These are phyloP conservation scores for Synanthedon vespiformis DNA, from an alignment of 2,888 invertebrate species.

Conservation along the genomic window DNA sequence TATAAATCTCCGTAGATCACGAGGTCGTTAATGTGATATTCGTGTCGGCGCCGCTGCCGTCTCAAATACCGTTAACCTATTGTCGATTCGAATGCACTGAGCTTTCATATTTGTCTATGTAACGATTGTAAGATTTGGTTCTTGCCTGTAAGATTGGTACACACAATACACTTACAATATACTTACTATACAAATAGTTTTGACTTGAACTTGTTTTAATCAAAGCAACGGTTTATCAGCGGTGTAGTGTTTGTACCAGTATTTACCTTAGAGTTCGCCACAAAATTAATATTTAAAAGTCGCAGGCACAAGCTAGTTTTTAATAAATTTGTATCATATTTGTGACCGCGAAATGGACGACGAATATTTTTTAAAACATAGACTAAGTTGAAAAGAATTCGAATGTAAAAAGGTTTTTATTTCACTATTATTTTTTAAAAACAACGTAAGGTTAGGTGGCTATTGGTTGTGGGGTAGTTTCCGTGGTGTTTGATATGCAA, in stretches of 20 bases:
- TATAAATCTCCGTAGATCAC: conserved; percentile 65
- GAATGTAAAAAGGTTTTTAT: not conserved
- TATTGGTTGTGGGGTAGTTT: conserved; percentile 37
- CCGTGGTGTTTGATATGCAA: conserved; percentile 61
- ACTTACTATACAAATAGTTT: too few species aligned
- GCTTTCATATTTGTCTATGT: conserved; percentile 60
- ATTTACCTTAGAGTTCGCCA: too few species aligned
- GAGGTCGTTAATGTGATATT: conserved; percentile 67
- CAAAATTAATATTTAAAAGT: too few species aligned
- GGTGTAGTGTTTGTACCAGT: too few species aligned
- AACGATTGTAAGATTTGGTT: conserved; percentile 42
- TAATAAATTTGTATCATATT: too few species aligned
- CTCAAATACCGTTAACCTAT: conserved; percentile 60
- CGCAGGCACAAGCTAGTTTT: too few species aligned
- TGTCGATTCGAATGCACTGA: conserved; percentile 56
- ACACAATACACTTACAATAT: too few species aligned
- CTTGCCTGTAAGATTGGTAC: not conserved
- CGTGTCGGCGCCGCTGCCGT: conserved; percentile 61
- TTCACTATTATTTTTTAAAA: not conserved
- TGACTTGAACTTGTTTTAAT: too few species aligned
- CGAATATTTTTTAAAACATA: not conserved
- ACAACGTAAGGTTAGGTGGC: not conserved
- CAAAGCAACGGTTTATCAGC: too few species aligned
- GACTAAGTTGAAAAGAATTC: not conserved
- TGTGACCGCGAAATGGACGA: too few species aligned